These are phyloP conservation scores for Dolomedes plantarius DNA, from an alignment of 2,888 invertebrate species.

Conservation along the genomic window DNA sequence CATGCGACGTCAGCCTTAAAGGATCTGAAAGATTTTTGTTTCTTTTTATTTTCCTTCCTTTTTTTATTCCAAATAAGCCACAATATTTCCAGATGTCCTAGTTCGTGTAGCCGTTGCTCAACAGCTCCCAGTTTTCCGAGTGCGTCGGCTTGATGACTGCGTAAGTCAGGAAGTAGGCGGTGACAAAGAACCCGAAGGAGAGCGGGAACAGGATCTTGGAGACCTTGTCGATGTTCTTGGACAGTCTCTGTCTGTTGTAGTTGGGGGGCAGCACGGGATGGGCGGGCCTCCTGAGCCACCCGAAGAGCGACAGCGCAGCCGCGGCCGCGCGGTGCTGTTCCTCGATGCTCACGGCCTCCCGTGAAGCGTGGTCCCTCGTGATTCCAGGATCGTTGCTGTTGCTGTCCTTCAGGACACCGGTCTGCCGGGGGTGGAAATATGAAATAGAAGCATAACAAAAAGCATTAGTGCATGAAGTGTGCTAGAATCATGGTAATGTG, in stretches of 20 bases:
- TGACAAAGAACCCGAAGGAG: conserved; percentile 93
- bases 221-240: conserved; percentile 95
- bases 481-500: too few relatives aligned
- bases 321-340: conserved; percentile 29
- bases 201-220: conserved; percentile 95
- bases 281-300: conserved; percentile 83
- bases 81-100: conserved; percentile 24
- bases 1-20: too few relatives aligned
- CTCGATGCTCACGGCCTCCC: not conserved
- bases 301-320: conserved; percentile 44
- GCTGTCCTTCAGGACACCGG: conserved; percentile 52
- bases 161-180: conserved; percentile 89
- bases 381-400: conserved; percentile 64
- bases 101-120: conserved; percentile 60
- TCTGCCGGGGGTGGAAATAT: conserved; percentile 1
- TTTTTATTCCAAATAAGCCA: not conserved
- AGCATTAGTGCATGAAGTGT: too few relatives aligned
- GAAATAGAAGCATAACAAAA: too few relatives aligned
- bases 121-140: conserved; percentile 72
- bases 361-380: conserved; percentile 22
- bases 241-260: conserved; percentile 79
- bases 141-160: conserved; percentile 73
- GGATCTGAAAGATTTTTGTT: too few relatives aligned
- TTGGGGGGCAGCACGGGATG: conserved; percentile 85
- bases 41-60: too few relatives aligned